Conservation (phyloP, 1,140 invertebrate genomes). For the Holotrichia oblita region DNA sequence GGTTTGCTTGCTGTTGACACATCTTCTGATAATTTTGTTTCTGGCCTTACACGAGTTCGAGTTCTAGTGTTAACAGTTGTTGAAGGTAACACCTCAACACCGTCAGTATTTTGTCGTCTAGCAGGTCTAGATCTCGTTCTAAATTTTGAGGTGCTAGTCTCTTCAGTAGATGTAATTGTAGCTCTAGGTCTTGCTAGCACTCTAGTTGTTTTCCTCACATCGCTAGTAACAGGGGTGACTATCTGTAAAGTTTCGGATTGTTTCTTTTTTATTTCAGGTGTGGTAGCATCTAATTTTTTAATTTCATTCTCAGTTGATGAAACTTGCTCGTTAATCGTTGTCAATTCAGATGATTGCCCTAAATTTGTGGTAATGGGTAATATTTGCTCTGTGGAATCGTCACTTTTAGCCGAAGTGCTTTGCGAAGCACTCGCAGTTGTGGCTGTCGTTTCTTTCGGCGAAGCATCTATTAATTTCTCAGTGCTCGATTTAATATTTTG, state of each 20-base stretch:
- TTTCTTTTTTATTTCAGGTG: conserved; percentile 3
- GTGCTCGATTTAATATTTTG: conserved; percentile 12
- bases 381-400: not conserved
- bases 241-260: not conserved
- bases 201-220: not conserved
- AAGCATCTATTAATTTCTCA: not conserved
- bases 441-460: conserved; percentile 13
- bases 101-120: conserved; percentile 41
- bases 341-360: not conserved
- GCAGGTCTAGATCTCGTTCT: conserved; percentile 47
- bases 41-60: not conserved
- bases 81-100: not conserved
- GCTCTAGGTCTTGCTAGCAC: not conserved
- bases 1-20: not conserved
- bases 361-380: not conserved
- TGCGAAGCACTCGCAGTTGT: not conserved
- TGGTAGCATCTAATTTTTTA: conserved; percentile 12
- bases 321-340: conserved; percentile 3
- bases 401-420: not conserved
- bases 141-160: not conserved
- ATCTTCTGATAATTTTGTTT: not conserved
- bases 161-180: not conserved
- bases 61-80: not conserved
- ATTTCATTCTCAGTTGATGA: conserved; percentile 38
- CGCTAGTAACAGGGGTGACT: conserved; percentile 1